A percentile compares a stretch with the other conserved stretches of the same genome.
These are phyloP conservation scores for Nomada ferruginata DNA, from an alignment of 2,888 invertebrate genomes.

Conservation along the genomic window DNA sequence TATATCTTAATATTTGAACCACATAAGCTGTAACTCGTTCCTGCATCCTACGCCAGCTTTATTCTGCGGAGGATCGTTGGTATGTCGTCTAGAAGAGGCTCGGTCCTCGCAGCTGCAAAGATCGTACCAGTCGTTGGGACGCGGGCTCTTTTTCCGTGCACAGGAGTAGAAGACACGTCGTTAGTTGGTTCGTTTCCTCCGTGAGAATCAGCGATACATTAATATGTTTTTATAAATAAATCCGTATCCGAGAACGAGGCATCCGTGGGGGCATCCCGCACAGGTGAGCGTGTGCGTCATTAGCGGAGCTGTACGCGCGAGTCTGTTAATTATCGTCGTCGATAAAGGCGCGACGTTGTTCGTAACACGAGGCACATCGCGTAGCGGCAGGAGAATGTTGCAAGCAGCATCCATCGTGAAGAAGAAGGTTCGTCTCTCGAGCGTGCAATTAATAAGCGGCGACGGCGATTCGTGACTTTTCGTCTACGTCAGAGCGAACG, in stretches of 20 bases:
- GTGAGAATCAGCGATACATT: constrained; percentile 45
- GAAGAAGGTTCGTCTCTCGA: constrained; percentile 25
- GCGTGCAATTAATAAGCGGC: constrained; percentile 55
- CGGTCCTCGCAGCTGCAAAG: constrained; percentile 49
- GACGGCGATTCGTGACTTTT: constrained; percentile 38
- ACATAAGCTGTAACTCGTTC: background rate
- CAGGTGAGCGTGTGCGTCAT: constrained; percentile 52
- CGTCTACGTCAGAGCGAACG: constrained; percentile 45
- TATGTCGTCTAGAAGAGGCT: constrained; percentile 26
- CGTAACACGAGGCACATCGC: constrained; percentile 26
- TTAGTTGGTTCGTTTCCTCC: constrained; percentile 52
- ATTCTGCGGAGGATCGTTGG: constrained; percentile 16
- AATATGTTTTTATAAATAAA: constrained; percentile 56
- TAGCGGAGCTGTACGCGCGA: constrained; percentile 34
- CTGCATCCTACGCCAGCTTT: background rate
- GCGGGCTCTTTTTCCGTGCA: constrained; percentile 51
- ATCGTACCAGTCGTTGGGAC: constrained; percentile 42
- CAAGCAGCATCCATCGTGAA: constrained; percentile 8
- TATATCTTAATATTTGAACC: background rate
- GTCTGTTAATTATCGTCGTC: constrained; percentile 42
- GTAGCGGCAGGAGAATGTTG: constrained; percentile 7
- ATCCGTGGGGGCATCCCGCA: constrained; percentile 31
- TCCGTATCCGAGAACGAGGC: constrained; percentile 26
- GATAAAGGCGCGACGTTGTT: constrained; percentile 38
- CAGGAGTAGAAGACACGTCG: constrained; percentile 44